Base-by-base conservation (phyloP, 2,888 invertebrate genomes). In the Harpalus rubripes region DNA sequence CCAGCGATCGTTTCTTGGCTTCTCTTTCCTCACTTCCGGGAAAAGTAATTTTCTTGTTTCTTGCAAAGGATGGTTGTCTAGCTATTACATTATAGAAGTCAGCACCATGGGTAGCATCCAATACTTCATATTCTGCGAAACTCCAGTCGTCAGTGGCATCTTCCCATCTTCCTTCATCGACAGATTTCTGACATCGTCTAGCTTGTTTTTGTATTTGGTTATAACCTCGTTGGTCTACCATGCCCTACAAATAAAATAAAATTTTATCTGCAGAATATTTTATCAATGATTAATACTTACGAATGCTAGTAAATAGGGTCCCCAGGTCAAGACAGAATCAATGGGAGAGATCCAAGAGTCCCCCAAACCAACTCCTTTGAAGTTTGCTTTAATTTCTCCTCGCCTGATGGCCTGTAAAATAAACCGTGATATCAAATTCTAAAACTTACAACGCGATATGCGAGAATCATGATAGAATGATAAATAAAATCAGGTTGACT, bases 271-370 rank as follows among this genome's bases (percentile, higher is more conserved):
- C 32, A 0, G 3, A 5, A 32, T 6, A 32, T 32, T 32, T 32
- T 32, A 32, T 32, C 5, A 32, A 32, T 32, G 32, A 32, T 32
- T 32, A 1, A 16, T 86, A 84, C 87, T 92, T 91, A 95, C 95
- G 88, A 95, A 94, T 15, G 95, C 93, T 32, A 96, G 92, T 7
- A 98, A 92, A 88, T 95, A 94, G 0, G 96, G 96, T 0, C 95
- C 97, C 97, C 97, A 98, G 0, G 96, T 95, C 44, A 96, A 91
- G 0, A 96, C 96, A 0, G 96, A 95, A 89, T 98, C 97, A 79
- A 97, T 93, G 0, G 98, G 97, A 0, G 96, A 96, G 86, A 98
- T 96, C 98, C 98, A 98, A 0, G 97, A 95, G 90, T 98, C 98
- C 0, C 97, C 97, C 90, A 98, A 93, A 0, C 94, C 96, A 22